Conservation (phyloP, 2,797 vertebrate genomes). For the Serranus cabrilla region DNA sequence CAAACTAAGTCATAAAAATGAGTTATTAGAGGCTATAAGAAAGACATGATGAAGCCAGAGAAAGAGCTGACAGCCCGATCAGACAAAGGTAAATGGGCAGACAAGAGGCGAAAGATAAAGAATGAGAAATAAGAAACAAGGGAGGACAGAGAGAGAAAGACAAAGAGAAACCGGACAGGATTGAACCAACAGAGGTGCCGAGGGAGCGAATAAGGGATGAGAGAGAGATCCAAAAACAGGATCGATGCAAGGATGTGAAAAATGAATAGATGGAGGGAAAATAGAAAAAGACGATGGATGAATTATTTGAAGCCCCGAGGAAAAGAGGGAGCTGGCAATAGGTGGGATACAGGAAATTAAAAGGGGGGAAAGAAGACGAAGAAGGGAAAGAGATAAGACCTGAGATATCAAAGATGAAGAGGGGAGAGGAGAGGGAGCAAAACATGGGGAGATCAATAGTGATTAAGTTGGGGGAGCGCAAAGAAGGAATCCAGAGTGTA, state of each 20-base stretch:
- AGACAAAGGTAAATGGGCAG: slow-evolving; percentile 7
- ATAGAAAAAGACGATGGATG: background rate
- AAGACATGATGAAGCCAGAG: background rate
- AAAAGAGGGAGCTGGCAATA: background rate
- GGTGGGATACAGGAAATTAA: slow-evolving; percentile 39
- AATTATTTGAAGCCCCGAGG: slow-evolving; percentile 17
- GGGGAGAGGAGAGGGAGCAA: background rate
- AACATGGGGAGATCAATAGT: slow-evolving; percentile 53
- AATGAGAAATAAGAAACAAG: slow-evolving; percentile 21
- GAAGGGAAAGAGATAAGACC: slow-evolving; percentile 16
- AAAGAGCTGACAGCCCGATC: slow-evolving; percentile 6
- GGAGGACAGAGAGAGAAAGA: background rate
- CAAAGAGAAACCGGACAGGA: background rate
- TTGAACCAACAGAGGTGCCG: slow-evolving; percentile 1
- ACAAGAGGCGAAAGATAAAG: slow-evolving; percentile 9
- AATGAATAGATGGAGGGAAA: background rate
- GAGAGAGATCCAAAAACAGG: background rate
- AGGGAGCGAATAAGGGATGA: background rate
- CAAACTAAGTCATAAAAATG: slow-evolving; percentile 1
- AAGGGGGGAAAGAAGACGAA: background rate
- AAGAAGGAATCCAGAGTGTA: slow-evolving; percentile 36
- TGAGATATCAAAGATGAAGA: slow-evolving; percentile 4
- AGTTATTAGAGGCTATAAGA: slow-evolving; percentile 8
- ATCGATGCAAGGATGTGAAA: slow-evolving; percentile 17
- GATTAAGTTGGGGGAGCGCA: slow-evolving; percentile 49